Base-by-base conservation (phyloP, 1,140 invertebrate species). In the Streblospio benedicti region DNA sequence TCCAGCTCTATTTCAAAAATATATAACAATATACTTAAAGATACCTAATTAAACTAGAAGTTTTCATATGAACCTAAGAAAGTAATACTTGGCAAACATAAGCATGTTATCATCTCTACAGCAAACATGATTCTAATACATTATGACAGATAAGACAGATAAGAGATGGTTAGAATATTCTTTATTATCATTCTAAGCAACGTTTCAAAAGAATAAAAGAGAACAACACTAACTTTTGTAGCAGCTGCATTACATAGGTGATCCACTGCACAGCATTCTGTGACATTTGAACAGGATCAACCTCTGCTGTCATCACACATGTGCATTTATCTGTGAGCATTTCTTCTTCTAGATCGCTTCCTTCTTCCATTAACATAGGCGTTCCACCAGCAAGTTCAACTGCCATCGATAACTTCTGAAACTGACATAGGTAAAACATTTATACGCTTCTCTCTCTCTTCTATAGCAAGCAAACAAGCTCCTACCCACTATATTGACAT, bases 361-460 rank as follows among this genome's bases (percentile, higher is more conserved):
- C 64, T 25, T 63, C 64, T 9, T 71, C 68, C 57, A 69, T 62
- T 49, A 74, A 51, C 25, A 71, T 41, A 12, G 71, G 66, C 25
- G 66, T 61, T 1, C 70, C 72, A 2, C 71, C 72, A 18, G 64
- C 71, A 28, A 72, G 58, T 49, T 73, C 70, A 45, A 73, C 57
- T 0, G 68, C 67, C 25, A 69, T 12, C 47, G 54, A 64, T 63
- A 72, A 68, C 60, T 70, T 73, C 56, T 70, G 67, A 43, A 70
- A 72, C 71, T 74, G 53, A 30, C 49, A n/a, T n/a, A 30, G 56
- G 14, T 5, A 18, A 31, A 52, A 52, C 4, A 51, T 28, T 38
- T 6, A 47, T 43, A 35, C 5, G n/a, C n/a, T n/a, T n/a, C n/a
- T n/a, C n/a, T n/a, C n/a, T n/a, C n/a, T n/a, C n/a, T n/a, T n/a